Conservation (phyloP, 2,888 invertebrate species). For the Alviniconcha strummeri region DNA sequence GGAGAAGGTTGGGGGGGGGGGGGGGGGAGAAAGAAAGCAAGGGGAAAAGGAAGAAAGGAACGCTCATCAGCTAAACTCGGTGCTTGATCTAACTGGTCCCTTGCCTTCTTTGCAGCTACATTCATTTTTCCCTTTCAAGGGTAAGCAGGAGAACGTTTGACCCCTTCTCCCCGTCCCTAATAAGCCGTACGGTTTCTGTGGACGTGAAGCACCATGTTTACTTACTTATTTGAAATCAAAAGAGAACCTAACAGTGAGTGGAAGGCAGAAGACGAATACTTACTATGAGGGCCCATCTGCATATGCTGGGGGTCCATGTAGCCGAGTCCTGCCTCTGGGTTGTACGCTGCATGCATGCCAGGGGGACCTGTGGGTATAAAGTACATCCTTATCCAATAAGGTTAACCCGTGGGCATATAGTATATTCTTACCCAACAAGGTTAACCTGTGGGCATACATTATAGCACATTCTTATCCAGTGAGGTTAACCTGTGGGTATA, state of each 20-base stretch:
- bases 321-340: conserved; percentile 96
- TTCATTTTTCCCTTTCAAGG: too few species aligned
- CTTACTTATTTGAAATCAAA: too few species aligned
- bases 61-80: too few species aligned
- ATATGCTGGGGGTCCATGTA: conserved; percentile 93
- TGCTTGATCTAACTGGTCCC: too few species aligned
- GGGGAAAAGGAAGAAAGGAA: too few species aligned
- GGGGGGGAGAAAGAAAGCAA: not conserved
- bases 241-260: too few species aligned
- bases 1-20: not conserved
- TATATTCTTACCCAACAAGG: not conserved
- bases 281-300: conserved; percentile 63
- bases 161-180: too few species aligned
- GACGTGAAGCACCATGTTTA: too few species aligned
- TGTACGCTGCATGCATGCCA: conserved; percentile 79
- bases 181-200: too few species aligned
- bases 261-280: not conserved
- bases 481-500: not conserved
- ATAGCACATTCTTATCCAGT: not conserved
- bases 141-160: too few species aligned
- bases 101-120: too few species aligned
- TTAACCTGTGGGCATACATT: not conserved
- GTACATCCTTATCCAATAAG: conserved; percentile 31
- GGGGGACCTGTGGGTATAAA: conserved; percentile 54
- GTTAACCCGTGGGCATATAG: not conserved